Conservation (phyloP, 2,888 invertebrate genomes). For the Hydrotaea cyrtoneurina region DNA sequence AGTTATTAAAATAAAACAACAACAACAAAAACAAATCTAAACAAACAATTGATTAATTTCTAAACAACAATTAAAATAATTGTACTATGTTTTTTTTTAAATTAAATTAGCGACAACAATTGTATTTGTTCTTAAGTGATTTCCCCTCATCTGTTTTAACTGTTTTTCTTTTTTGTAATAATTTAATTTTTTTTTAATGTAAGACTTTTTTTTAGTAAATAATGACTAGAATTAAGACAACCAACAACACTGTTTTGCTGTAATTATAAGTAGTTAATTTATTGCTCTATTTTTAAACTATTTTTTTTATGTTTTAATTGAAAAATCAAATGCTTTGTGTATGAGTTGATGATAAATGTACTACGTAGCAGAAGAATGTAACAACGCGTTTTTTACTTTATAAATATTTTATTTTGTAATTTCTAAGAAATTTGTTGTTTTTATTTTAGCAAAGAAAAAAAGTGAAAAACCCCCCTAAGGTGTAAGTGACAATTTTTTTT, state of each 20-base stretch:
- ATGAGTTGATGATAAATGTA: constrained; percentile 1
- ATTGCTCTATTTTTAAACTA: constrained; percentile 68
- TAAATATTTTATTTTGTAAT: constrained; percentile 19
- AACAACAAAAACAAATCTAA: not conserved
- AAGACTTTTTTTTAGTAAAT: constrained; percentile 54
- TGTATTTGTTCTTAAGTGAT: not conserved
- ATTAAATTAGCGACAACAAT: not conserved
- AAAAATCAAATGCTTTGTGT: constrained; percentile 42
- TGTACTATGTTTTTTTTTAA: not conserved
- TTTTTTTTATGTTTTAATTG: constrained; percentile 52
- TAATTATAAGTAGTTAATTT: constrained; percentile 79
- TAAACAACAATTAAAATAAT: not conserved
- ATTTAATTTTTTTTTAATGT: not conserved
- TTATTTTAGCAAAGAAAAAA: constrained; percentile 24
- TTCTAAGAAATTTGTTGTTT: constrained; percentile 46
- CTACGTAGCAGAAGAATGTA: not conserved
- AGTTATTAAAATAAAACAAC: not conserved
- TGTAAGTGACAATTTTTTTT: constrained; percentile 31
- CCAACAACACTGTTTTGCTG: constrained; percentile 68
- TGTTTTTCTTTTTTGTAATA: not conserved
- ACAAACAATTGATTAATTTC: not conserved
- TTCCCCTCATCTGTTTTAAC: not conserved
- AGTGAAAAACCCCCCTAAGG: not conserved
- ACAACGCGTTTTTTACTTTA: constrained; percentile 22
- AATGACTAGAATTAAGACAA: constrained; percentile 22